Evolutionary conservation across 2,888 invertebrate species (phyloP).

Genomic region (Myopa testacea): DNA sequence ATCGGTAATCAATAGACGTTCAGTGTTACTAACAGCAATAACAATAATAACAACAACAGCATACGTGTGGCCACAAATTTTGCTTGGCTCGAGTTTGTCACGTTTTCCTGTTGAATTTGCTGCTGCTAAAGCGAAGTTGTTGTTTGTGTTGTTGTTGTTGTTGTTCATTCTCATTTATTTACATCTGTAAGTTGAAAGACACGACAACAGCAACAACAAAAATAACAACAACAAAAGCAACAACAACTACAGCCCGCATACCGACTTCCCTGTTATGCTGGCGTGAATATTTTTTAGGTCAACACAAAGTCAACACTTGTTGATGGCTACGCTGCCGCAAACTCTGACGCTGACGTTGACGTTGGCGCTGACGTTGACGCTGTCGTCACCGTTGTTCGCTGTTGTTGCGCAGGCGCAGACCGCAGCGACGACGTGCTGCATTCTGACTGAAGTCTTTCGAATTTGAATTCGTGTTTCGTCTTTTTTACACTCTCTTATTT

Average conservation of each 20-base stretch:
- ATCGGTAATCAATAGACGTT: background rate
- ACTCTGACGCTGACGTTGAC: background rate
- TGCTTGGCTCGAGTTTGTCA: conserved; percentile 21
- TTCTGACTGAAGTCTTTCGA: background rate
- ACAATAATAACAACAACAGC: conserved; percentile 13
- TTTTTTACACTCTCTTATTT: background rate
- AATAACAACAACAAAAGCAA: background rate
- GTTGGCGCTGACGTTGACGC: background rate
- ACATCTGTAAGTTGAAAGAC: conserved; percentile 12
- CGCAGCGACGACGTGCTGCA: background rate
- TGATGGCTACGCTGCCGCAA: background rate
- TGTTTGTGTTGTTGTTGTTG: conserved; percentile 17
- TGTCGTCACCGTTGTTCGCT: background rate
- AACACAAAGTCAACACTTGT: conserved; percentile 33
- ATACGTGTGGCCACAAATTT: background rate
- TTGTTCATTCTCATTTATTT: background rate
- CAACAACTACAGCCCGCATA: background rate
- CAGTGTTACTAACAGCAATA: background rate
- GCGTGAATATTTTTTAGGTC: conserved; percentile 26
- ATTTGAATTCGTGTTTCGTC: background rate
- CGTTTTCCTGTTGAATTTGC: conserved; percentile 9
- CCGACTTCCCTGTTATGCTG: conserved; percentile 10
- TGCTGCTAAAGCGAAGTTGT: background rate
- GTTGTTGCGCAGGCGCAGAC: background rate
- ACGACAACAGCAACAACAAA: background rate